Percentiles rank a stretch among this genome's conserved stretches.
These are phyloP conservation scores for Syndactyla subalaris DNA, from an alignment of 2,797 vertebrate genomes.

Conservation along the genomic window DNA sequence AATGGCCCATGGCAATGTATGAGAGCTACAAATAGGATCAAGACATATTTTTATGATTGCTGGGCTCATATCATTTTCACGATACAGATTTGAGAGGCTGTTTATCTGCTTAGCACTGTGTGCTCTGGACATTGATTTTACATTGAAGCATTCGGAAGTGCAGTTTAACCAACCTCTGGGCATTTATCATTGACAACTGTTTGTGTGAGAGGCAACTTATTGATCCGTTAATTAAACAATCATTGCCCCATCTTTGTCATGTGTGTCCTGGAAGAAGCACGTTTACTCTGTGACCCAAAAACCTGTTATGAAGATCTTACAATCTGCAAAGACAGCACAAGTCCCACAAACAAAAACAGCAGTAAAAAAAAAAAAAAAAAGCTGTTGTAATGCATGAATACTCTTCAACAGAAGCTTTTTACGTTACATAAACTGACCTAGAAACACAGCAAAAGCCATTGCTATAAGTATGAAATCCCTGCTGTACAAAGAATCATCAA, in stretches of 20 bases:
- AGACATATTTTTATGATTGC: conserved; percentile 33
- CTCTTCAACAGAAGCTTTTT: neutral
- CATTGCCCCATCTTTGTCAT: neutral
- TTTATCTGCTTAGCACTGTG: neutral
- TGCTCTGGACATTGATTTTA: conserved; percentile 27
- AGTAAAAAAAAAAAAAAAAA: neutral
- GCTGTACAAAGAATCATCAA: neutral
- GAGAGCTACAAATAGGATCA: neutral
- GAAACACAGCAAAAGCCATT: neutral
- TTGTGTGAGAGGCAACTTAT: conserved; percentile 25
- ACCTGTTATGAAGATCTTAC: neutral
- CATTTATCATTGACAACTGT: conserved; percentile 24
- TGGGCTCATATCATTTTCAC: neutral
- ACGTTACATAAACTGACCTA: conserved; percentile 27
- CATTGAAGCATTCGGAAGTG: neutral
- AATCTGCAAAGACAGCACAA: neutral
- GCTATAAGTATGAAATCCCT: neutral
- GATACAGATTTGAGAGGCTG: neutral
- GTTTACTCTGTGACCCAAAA: neutral
- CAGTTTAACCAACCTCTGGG: neutral
- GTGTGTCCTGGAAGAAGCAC: neutral
- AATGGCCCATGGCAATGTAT: neutral
- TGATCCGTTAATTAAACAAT: conserved; percentile 58
- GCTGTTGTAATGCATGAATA: neutral
- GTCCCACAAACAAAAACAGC: neutral